Percentiles rank a stretch among this genome's conserved stretches.
Conservation (phyloP, 2,113 vertebrate species). For the Phylloscopus trochilus region DNA sequence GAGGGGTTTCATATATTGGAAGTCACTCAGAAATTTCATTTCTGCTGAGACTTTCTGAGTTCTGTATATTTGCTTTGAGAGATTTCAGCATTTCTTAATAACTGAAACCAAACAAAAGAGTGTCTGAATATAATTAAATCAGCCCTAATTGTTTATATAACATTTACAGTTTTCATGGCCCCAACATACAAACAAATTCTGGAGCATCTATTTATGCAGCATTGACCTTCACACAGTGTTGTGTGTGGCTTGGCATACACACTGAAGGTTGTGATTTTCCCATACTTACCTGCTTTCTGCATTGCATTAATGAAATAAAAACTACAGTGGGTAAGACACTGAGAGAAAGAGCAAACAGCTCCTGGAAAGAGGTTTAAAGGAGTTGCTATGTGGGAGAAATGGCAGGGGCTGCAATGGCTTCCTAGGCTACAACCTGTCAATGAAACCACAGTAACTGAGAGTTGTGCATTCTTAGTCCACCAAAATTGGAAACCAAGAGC, state of each 20-base stretch:
- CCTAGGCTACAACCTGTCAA: not conserved
- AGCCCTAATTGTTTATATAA: not conserved
- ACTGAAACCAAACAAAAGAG: not conserved
- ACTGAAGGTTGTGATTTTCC: not conserved
- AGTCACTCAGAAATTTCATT: not conserved
- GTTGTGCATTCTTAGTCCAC: not conserved
- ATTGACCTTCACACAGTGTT: not conserved
- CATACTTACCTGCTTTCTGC: not conserved
- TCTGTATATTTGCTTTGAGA: conserved; percentile 3
- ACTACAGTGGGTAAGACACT: not conserved
- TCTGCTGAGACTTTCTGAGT: not conserved
- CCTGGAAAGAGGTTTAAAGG: not conserved
- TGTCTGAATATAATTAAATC: conserved; percentile 13
- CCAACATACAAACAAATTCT: not conserved
- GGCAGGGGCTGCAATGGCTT: not conserved
- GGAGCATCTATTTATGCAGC: not conserved
- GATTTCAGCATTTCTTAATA: conserved; percentile 5
- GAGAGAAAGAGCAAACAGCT: not conserved
- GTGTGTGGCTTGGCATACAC: not conserved
- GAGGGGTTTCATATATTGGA: not conserved
- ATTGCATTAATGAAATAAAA: not conserved
- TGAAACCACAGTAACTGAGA: not conserved
- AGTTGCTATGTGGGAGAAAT: not conserved
- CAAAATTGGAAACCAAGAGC: not conserved
- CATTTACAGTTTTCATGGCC: not conserved